Percentiles rank a stretch among this genome's conserved stretches.
phyloP scores from a whole-genome alignment of 2,113 vertebrate genomes.

The Stegastes partitus region DNA sequence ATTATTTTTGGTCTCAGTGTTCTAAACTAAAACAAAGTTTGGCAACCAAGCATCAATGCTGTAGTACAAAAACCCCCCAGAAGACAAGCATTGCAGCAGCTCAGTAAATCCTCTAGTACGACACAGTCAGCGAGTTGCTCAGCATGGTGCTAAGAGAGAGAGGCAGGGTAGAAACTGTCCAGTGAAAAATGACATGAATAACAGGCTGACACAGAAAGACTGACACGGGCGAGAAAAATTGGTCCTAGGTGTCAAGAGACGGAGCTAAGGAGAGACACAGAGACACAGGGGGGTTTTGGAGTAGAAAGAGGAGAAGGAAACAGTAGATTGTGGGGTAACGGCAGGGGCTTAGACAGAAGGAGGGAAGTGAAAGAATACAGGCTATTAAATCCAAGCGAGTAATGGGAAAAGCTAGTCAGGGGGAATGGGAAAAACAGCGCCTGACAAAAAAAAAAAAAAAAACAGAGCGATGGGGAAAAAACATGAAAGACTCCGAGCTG shows the following conservation, averaged over 20 bases:
- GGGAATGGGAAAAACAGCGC: conserved; percentile 17
- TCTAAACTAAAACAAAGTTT: neutral
- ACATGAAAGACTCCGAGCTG: conserved; percentile 28
- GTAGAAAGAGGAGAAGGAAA: conserved; percentile 42
- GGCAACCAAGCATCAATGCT: neutral
- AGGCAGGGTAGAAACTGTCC: conserved; percentile 36
- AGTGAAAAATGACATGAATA: conserved; percentile 43
- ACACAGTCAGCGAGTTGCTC: conserved; percentile 20
- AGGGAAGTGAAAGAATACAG: conserved; percentile 37
- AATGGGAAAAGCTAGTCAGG: conserved; percentile 40
- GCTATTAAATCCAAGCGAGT: conserved; percentile 9
- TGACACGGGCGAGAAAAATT: conserved; percentile 20
- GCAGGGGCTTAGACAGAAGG: conserved; percentile 1
- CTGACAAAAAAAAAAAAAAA: conserved; percentile 31
- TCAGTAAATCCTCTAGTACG: conserved; percentile 16
- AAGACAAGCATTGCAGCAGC: neutral
- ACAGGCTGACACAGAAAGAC: conserved; percentile 39
- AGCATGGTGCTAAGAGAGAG: conserved; percentile 20
- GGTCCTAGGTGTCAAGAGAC: conserved; percentile 16
- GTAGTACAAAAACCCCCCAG: neutral
- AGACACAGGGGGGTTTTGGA: conserved; percentile 9
- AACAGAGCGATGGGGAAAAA: conserved; percentile 6
- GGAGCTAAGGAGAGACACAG: conserved; percentile 6
- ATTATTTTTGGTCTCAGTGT: neutral
- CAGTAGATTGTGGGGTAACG: conserved; percentile 32